Evolutionary conservation across 2,888 invertebrate species (phyloP).

Genomic region (Coremacera marginata): DNA sequence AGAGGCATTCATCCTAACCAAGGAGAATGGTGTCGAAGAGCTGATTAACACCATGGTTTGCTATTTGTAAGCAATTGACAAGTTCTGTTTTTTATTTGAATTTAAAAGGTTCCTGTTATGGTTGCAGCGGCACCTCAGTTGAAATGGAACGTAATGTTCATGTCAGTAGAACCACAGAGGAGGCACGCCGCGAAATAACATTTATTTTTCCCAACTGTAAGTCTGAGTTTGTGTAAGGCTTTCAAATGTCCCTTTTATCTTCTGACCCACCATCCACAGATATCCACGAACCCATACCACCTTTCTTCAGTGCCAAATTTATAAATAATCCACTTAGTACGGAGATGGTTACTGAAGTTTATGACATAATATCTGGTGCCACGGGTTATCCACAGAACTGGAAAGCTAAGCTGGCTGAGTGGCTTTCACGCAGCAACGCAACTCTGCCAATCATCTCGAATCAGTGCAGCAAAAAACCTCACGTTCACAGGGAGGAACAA

Average conservation of each 20-base stretch:
- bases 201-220: slow-evolving; percentile 85
- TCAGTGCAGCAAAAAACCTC: slow-evolving; percentile 50
- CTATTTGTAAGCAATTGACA: slow-evolving; percentile 65
- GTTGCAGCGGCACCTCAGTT: slow-evolving; percentile 63
- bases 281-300: slow-evolving; percentile 79
- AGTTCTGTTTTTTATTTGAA: background rate
- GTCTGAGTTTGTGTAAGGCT: slow-evolving; percentile 29
- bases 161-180: slow-evolving; percentile 78
- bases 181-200: slow-evolving; percentile 83
- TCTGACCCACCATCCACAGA: slow-evolving; percentile 70
- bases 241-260: background rate
- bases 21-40: slow-evolving; percentile 78
- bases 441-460: slow-evolving; percentile 54
- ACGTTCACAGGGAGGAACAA: slow-evolving; percentile 46
- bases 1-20: slow-evolving; percentile 78
- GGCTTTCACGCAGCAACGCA: slow-evolving; percentile 53
- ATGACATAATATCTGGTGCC: slow-evolving; percentile 52
- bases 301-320: slow-evolving; percentile 56
- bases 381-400: slow-evolving; percentile 52
- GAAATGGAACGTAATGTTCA: slow-evolving; percentile 83
- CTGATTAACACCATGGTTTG: slow-evolving; percentile 69
- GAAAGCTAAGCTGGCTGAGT: slow-evolving; percentile 56
- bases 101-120: background rate
- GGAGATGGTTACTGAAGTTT: slow-evolving; percentile 53
- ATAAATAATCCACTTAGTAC: slow-evolving; percentile 52